These are phyloP conservation scores for Eilema sororculum DNA, from an alignment of 2,888 invertebrate species.

Conservation along the genomic window DNA sequence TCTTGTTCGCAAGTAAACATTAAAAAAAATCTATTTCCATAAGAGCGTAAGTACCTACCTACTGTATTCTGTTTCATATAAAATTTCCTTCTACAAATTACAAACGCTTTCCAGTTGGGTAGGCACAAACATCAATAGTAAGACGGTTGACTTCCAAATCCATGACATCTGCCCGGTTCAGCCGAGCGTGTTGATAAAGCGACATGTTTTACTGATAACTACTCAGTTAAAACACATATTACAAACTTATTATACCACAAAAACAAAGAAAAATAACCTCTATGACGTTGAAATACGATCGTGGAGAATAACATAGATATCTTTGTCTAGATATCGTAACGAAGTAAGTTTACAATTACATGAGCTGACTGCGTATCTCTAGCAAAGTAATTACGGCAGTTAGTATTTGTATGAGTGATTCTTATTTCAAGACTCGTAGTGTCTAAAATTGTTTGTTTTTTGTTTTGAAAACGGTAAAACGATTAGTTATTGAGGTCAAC, in stretches of 20 bases:
- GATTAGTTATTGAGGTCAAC: conserved; percentile 73
- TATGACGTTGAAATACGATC: not conserved
- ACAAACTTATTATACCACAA: conserved; percentile 5
- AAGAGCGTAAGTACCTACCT: not conserved
- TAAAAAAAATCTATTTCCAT: not conserved
- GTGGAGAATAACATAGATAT: conserved; percentile 20
- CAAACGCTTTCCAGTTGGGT: conserved; percentile 15
- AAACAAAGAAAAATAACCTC: conserved; percentile 17
- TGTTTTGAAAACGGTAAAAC: conserved; percentile 10
- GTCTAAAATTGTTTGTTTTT: conserved; percentile 26
- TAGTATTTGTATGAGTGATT: not conserved
- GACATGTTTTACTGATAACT: conserved; percentile 51
- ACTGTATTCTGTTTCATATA: not conserved
- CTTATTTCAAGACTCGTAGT: conserved; percentile 10
- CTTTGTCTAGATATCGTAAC: conserved; percentile 43
- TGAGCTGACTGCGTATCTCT: conserved; percentile 31
- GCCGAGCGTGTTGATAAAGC: conserved; percentile 48
- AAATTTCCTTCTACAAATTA: conserved; percentile 8
- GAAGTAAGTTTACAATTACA: conserved; percentile 48
- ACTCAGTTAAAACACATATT: conserved; percentile 38
- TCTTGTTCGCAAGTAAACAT: not conserved
- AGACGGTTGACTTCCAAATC: conserved; percentile 41
- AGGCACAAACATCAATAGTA: conserved; percentile 33
- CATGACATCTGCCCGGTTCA: conserved; percentile 48
- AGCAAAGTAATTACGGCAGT: conserved; percentile 22